Evolutionary conservation across 2,113 vertebrate genomes (phyloP).

Genomic region (Erythrolamprus reginae): DNA sequence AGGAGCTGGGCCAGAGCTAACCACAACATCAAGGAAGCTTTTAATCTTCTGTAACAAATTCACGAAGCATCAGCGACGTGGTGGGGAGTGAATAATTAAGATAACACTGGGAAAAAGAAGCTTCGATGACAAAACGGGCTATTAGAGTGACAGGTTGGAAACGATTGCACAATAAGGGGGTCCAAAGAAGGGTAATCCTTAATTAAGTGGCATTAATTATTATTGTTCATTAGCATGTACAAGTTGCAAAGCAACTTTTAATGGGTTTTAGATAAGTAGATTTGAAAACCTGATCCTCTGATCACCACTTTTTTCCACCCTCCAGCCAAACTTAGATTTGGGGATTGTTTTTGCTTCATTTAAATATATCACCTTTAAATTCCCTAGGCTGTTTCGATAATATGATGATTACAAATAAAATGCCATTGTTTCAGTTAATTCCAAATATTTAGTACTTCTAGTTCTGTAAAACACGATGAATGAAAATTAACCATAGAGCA

Average conservation of each 20-base stretch:
- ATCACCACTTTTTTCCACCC: neutral
- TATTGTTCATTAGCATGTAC: conserved; percentile 29
- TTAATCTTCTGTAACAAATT: neutral
- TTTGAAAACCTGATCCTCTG: conserved; percentile 21
- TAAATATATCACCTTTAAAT: conserved; percentile 20
- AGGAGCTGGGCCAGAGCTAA: too few relatives aligned
- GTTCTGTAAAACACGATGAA: neutral
- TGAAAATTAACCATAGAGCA: neutral
- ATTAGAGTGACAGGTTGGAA: conserved; percentile 43
- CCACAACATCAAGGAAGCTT: too few relatives aligned
- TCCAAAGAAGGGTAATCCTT: conserved; percentile 45
- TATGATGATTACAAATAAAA: neutral
- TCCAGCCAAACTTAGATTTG: conserved; percentile 38
- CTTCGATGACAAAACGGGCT: conserved; percentile 42
- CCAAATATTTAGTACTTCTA: neutral
- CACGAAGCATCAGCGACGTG: conserved; percentile 17
- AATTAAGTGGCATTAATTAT: conserved; percentile 42
- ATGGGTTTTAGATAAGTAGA: conserved; percentile 29
- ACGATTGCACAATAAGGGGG: conserved; percentile 27
- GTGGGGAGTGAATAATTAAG: conserved; percentile 44
- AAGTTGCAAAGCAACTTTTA: conserved; percentile 22
- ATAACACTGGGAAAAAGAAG: conserved; percentile 41
- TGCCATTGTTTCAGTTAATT: neutral
- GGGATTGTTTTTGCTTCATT: neutral
- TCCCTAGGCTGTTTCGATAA: neutral